Conservation (phyloP, 1,140 invertebrate genomes). For the Neomicropteryx cornuta region DNA sequence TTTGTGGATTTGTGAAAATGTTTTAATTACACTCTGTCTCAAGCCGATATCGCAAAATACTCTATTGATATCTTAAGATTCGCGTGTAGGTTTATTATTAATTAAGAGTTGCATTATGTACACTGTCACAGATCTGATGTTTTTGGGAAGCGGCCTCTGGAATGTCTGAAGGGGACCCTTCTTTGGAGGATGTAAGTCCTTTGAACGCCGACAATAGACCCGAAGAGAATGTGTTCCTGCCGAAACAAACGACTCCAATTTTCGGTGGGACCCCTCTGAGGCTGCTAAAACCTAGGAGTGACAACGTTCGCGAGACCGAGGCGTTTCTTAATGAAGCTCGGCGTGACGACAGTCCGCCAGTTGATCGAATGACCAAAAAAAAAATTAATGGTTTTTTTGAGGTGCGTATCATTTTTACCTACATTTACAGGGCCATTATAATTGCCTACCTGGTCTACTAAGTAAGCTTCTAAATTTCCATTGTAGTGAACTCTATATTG, state of each 20-base stretch:
- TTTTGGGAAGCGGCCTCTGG: no score
- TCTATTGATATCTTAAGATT: no score
- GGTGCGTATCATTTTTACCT: conserved; percentile 16
- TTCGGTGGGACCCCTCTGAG: conserved; percentile 28
- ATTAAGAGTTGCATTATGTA: no score
- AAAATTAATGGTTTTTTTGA: conserved; percentile 28
- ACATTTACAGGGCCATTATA: not conserved
- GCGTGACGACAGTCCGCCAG: conserved; percentile 27
- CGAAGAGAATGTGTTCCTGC: conserved; percentile 33
- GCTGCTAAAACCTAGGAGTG: conserved; percentile 24
- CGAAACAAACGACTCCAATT: conserved; percentile 30
- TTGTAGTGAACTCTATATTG: conserved; percentile 13
- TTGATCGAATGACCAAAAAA: conserved; percentile 29
- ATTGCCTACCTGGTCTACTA: not conserved
- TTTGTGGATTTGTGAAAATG: no score
- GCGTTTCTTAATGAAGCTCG: conserved; percentile 29
- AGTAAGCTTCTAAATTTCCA: conserved; percentile 10
- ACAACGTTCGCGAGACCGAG: conserved; percentile 26
- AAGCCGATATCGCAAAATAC: no score
- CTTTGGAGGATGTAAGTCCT: conserved; percentile 36
- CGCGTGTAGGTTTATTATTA: no score
- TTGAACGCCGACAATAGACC: conserved; percentile 25
- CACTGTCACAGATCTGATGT: no score
- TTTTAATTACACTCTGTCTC: no score
- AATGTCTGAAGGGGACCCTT: conserved; percentile 40